Evolutionary conservation across 1,140 invertebrate species (phyloP), one percentile per base, ranked within the genome.

Genomic region (Aricia agestis): DNA sequence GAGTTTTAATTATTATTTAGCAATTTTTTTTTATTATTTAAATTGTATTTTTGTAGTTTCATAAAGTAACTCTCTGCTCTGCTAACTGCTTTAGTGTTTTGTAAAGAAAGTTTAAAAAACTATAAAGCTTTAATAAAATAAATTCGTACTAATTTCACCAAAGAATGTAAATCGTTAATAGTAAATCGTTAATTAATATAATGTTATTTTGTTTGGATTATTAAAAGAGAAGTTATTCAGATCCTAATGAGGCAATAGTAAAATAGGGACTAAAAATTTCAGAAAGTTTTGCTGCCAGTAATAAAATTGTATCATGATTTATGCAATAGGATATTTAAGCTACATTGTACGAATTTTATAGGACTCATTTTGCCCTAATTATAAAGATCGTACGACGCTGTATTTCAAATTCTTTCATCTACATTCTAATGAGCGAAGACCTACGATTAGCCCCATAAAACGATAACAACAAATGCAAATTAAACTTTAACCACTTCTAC

Each of bases 401-500:
- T 63, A 19, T 19, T 63, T 63, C 59, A 19, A 63, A 19, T 63
- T 31, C 18, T 63, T 63, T 63, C 59, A 63, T 63, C 59, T 63
- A 19, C 59, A 69, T 69, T 69, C 59, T 61, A 69, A 69, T 69
- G 68, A 69, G 68, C 36, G 68, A 63, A 69, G 68, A 63, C 68
- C 32, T 73, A 68, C 71, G 73, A 74, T 74, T 66, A 74, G 74
- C 73, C 74, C 66, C 74, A 75, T 73, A 77, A 77, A 75, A 72
- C 71, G 71, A 72, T 61, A 41, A 72, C 52, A 58, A 52, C 66
- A 41, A 65, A 68, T 19, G 58, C 68, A 71, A 75, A 52, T 25
- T 68, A 61, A 32, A 68, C 66, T 74, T 74, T 69, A 72, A 63
- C 3, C 11, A 41, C 52, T 18, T 58, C 45, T 41, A 65, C 57